Percentiles rank a stretch among this genome's conserved stretches.
Conservation (phyloP, 2,888 invertebrate species). For the Eucera pruinosa region DNA sequence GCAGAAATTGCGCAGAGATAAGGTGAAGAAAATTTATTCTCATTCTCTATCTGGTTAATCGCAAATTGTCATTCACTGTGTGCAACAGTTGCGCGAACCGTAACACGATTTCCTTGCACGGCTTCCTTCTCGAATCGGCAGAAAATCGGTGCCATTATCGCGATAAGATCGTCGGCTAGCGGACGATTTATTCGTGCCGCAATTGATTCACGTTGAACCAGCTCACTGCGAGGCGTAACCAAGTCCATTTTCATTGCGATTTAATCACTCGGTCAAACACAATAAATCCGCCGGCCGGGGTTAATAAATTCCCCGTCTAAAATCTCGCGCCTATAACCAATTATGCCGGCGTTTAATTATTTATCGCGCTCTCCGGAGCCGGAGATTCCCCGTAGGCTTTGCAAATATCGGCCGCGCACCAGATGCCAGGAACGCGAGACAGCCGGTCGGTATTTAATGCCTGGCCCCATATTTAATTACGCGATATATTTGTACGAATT, state of each 20-base stretch:
- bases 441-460: slow-evolving; percentile 48
- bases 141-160: slow-evolving; percentile 42
- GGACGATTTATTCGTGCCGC: slow-evolving; percentile 25
- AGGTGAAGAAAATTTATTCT: slow-evolving; percentile 11
- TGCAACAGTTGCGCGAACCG: slow-evolving; percentile 16
- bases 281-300: slow-evolving; percentile 33
- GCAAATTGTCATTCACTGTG: slow-evolving; percentile 24
- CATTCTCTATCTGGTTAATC: slow-evolving; percentile 4
- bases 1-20: not conserved
- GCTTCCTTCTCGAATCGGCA: slow-evolving; percentile 19
- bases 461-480: slow-evolving; percentile 55
- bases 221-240: slow-evolving; percentile 11
- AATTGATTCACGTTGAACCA: slow-evolving; percentile 14
- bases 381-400: slow-evolving; percentile 60
- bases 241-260: slow-evolving; percentile 43
- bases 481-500: slow-evolving; percentile 53
- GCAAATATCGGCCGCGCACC: slow-evolving; percentile 59
- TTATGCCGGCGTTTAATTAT: slow-evolving; percentile 56
- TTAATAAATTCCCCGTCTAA: slow-evolving; percentile 56
- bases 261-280: slow-evolving; percentile 55
- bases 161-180: slow-evolving; percentile 31
- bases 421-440: slow-evolving; percentile 45
- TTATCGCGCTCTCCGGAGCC: slow-evolving; percentile 43
- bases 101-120: slow-evolving; percentile 23
- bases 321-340: slow-evolving; percentile 57